Evolutionary conservation across 1,140 invertebrate genomes (phyloP).

Genomic region (Ostrea edulis): DNA sequence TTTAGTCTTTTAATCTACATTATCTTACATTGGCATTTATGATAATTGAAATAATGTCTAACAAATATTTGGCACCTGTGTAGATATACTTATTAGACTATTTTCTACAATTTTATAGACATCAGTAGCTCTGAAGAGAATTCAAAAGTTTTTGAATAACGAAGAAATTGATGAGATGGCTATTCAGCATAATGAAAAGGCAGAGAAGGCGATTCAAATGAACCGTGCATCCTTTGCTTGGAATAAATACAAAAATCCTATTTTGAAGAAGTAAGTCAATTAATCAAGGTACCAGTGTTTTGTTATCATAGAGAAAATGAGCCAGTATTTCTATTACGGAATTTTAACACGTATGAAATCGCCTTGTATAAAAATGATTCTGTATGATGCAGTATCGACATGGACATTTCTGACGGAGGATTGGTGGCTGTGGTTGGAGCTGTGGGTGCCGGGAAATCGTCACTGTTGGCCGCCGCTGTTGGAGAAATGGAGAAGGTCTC

Average conservation of each 20-base stretch:
- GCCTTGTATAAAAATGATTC: no score
- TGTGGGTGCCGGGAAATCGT: conserved; percentile 83
- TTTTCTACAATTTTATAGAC: neutral
- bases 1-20: neutral
- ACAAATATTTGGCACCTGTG: neutral
- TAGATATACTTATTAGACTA: conserved; percentile 19
- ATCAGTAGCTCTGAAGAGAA: conserved; percentile 58
- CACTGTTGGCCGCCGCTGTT: conserved; percentile 81
- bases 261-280: neutral
- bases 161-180: conserved; percentile 58
- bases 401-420: neutral
- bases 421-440: conserved; percentile 82
- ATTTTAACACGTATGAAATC: no score
- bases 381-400: neutral
- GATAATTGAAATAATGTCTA: neutral
- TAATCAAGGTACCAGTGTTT: neutral
- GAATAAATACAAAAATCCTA: conserved; percentile 19
- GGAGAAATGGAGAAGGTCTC: conserved; percentile 83
- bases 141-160: conserved; percentile 58
- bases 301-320: no score
- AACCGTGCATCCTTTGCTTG: conserved; percentile 77
- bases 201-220: conserved; percentile 73
- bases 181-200: neutral
- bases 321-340: no score
- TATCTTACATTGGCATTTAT: neutral